Evolutionary conservation across 2,113 vertebrate species (phyloP).

Genomic region (Ctenodactylus gundi): DNA sequence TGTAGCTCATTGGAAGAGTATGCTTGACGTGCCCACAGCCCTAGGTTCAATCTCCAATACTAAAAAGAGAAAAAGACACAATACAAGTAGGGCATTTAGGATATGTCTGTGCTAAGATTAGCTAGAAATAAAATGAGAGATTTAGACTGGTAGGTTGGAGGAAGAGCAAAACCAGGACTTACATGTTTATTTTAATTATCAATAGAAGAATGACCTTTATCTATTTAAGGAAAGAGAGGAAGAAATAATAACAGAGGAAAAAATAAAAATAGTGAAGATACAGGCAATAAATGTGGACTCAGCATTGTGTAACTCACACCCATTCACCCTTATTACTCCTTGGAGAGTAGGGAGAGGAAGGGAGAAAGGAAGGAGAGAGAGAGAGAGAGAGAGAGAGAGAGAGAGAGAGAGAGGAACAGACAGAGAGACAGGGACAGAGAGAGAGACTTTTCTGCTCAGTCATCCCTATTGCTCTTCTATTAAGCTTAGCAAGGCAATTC

Average conservation of each 20-base stretch:
- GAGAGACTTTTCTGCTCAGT: not conserved
- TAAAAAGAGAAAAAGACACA: not conserved
- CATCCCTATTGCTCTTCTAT: not conserved
- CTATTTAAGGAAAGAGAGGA: not conserved
- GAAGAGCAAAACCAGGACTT: not conserved
- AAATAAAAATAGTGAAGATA: not conserved
- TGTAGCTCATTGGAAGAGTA: not conserved
- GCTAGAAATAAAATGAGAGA: not conserved
- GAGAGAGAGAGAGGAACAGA: not conserved
- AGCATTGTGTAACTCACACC: not conserved
- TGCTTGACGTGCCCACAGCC: too few relatives aligned
- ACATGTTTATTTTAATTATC: not conserved
- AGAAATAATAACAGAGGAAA: not conserved
- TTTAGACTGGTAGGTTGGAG: not conserved
- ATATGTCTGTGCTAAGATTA: not conserved
- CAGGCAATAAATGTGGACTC: not conserved
- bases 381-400: not conserved
- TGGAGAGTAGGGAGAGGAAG: too few relatives aligned
- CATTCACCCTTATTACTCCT: not conserved
- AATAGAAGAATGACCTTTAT: not conserved
- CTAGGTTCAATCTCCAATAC: not conserved
- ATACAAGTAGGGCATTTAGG: not conserved
- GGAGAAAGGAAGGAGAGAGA: too few relatives aligned
- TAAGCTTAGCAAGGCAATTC: not conserved
- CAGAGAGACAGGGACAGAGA: not conserved